phyloP scores from a whole-genome alignment of 2,797 vertebrate species.

The Eupleurogrammus muticus region DNA sequence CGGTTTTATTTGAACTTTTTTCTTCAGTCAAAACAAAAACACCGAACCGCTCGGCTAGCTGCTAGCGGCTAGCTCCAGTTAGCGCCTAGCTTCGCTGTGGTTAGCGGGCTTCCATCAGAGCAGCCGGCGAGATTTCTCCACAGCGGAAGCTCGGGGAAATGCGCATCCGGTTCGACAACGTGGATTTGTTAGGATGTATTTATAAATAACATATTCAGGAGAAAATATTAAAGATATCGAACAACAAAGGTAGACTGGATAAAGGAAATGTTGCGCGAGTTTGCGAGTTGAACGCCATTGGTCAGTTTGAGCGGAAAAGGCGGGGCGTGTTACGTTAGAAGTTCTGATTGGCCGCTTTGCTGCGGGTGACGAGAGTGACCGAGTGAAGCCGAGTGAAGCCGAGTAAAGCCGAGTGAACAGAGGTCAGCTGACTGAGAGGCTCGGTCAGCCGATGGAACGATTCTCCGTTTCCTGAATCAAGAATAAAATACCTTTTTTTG shows the following conservation, averaged over 20 bases:
- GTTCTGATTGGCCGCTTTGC: slow-evolving; percentile 42
- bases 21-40: slow-evolving; percentile 26
- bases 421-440: slow-evolving; percentile 67
- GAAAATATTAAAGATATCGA: slow-evolving; percentile 6
- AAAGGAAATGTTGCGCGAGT: slow-evolving; percentile 48
- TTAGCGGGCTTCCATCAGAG: slow-evolving; percentile 51
- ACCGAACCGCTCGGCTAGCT: not conserved
- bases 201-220: slow-evolving; percentile 25
- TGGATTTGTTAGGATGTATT: fast-evolving
- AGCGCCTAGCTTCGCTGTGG: slow-evolving; percentile 39
- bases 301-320: slow-evolving; percentile 44
- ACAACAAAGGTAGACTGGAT: slow-evolving; percentile 53
- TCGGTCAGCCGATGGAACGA: not conserved
- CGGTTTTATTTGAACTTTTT: not conserved
- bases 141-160: not conserved
- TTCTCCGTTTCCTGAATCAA: not conserved
- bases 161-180: fast-evolving
- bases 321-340: not conserved
- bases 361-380: not conserved
- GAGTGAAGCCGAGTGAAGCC: slow-evolving; percentile 43
- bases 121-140: not conserved
- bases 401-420: slow-evolving; percentile 25
- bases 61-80: slow-evolving; percentile 58
- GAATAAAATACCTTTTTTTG: not conserved
- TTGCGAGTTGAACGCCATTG: slow-evolving; percentile 50